Percentiles rank a stretch among this genome's conserved stretches.
phyloP scores from a whole-genome alignment of 2,888 invertebrate genomes.

The Eulithis prunata region DNA sequence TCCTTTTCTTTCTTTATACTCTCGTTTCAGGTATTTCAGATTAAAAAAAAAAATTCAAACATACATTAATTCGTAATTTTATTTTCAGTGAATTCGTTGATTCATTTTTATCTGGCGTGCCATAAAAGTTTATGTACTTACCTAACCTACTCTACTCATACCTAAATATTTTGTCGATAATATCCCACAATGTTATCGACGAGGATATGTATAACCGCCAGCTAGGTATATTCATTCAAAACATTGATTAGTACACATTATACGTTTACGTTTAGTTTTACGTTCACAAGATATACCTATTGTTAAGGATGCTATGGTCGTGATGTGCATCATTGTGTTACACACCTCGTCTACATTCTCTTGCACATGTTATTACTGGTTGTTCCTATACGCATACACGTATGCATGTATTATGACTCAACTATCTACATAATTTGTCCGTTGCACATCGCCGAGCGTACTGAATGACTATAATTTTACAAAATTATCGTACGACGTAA shows the following conservation, averaged over 20 bases:
- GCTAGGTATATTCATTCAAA: conserved; percentile 21
- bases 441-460: conserved; percentile 49
- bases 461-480: conserved; percentile 66
- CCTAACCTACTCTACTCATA: too few relatives aligned
- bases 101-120: too few relatives aligned
- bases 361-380: conserved; percentile 24
- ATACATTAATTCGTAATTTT: too few relatives aligned
- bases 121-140: too few relatives aligned
- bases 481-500: conserved; percentile 68
- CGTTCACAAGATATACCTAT: conserved; percentile 25
- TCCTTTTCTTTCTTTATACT: too few relatives aligned
- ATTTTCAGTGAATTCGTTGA: too few relatives aligned
- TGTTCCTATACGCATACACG: conserved; percentile 31
- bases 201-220: conserved; percentile 5
- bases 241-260: conserved; percentile 17
- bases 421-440: conserved; percentile 53
- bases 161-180: background rate
- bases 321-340: conserved; percentile 55
- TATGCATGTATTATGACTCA: conserved; percentile 54
- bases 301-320: conserved; percentile 43
- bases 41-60: too few relatives aligned
- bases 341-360: conserved; percentile 39
- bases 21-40: too few relatives aligned
- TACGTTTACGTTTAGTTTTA: conserved; percentile 16
- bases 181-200: background rate